Base-by-base conservation (phyloP, 2,797 vertebrate genomes). In the Siniperca undulata region DNA sequence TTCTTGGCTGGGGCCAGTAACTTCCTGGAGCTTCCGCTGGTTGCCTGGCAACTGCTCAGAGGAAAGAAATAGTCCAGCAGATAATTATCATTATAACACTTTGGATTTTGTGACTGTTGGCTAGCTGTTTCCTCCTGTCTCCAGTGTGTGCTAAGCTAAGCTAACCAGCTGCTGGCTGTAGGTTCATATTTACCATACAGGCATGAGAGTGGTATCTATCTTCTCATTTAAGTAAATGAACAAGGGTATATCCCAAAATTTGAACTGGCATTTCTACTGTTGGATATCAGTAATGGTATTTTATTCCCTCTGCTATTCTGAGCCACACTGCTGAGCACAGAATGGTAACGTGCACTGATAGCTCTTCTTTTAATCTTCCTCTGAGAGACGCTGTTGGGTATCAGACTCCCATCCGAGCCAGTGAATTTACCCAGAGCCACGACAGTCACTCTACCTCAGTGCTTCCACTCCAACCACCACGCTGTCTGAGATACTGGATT, bases 401-500 rank as follows among this genome's bases (percentile, higher is more conserved):
- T 88, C 75, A 53, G 65, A 81, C 81, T 77, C 50, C 46, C 48
- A 70, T 72, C 83, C 78, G 61, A 42, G 40, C 74, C 74, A 82
- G 70, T 70, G 55, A 73, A 72, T 85, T 83, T 82, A 84, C 67
- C 70, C 85, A 42, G 52, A 84, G 78, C 76, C 84, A 83, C 55
- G 66, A 87, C 80, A 80, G 74, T 80, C 78, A 81, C 61, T 80
- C 52, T 78, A 70, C 70, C 48, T 84, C 48, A 52, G 53, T 34
- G 80, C 77, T 91, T 91, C 90, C 74, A 53, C 82, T 86, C 50
- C 78, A 46, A 74, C 74, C 85, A 70, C 60, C 67, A 36, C 74
- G 50, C 72, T 42, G 56, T 72, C 86, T 53, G 75, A 24, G 50
- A 86, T 86, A 88, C 87, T 89, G 70, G 77, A 89, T 93, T 93